Evolutionary conservation across 2,888 invertebrate genomes (phyloP), one percentile per base, ranked within the genome.

Genomic region (Rapana venosa): DNA sequence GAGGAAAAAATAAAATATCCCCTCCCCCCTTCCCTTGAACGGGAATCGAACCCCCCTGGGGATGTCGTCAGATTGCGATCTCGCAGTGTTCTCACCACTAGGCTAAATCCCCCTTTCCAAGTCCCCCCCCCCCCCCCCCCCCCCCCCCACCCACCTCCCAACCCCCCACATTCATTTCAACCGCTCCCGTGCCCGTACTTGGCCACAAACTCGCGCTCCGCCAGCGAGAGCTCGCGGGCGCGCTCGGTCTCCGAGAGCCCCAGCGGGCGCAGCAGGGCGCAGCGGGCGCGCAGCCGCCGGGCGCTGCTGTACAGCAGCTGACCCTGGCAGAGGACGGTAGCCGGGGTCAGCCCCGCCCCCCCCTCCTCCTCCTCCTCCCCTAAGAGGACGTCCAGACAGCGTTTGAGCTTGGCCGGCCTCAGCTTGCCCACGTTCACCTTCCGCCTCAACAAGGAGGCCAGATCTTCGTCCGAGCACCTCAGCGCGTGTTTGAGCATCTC

Each of bases 401-500:
- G 17, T 17, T 61, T 30, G 20, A 86, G 17, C n/a, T 86, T 86
- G 8, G 11, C 66, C 17, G 86, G 20, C 22, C 8, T 86, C 66
- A 86, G 32, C 8, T 13, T 6, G 30, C 66, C 86, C 66, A 86
- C 66, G 0, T 8, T 5, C 20, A 6, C 4, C 8, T 88, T 88
- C 32, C 61, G 56, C 4, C 26, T 58, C 61, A 88, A 15, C 88
- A 88, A 56, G 26, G 35, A 32, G 15, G 36, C n/a, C 2, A 88
- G 8, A 15, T 79, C 83, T 26, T 11, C 35, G n/a, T 88, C 88
- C 22, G 88, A 83, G 56, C 88, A 88, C 36, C 26, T n/a, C 26
- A 88, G 88, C 30, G 66, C 32, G 20, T 88, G 35, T 83, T 70
- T 88, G 2, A 88, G 66, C 0, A 81, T 26, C 36, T 83, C 83